A percentile compares a stretch with the other conserved stretches of the same genome.
These are phyloP conservation scores for Melanotaenia trifasciata DNA, from an alignment of 2,797 vertebrate genomes.

Conservation along the genomic window DNA sequence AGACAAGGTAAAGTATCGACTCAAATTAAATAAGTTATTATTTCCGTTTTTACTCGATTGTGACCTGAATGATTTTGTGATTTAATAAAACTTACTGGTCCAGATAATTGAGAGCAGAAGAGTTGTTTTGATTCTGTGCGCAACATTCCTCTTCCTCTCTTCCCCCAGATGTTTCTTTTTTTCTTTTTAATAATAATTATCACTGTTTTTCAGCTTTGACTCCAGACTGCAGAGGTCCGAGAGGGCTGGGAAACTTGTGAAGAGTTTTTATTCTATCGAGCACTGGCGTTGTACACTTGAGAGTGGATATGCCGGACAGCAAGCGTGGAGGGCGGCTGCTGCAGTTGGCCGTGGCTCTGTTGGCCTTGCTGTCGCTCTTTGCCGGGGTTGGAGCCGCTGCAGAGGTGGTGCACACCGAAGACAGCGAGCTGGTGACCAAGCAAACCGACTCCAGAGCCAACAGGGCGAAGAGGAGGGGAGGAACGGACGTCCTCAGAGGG, in stretches of 20 bases:
- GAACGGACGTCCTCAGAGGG: slow-evolving; percentile 94
- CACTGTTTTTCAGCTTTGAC: slow-evolving; percentile 75
- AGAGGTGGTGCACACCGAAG: slow-evolving; percentile 69
- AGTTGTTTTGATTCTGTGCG: slow-evolving; percentile 42
- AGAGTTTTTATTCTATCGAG: slow-evolving; percentile 23
- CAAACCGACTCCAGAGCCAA: slow-evolving; percentile 85
- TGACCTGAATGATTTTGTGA: slow-evolving; percentile 2
- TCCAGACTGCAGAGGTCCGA: slow-evolving; percentile 62
- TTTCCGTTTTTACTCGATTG: slow-evolving; percentile 18
- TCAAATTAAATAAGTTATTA: not conserved
- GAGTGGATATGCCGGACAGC: slow-evolving; percentile 76
- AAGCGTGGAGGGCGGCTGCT: slow-evolving; percentile 85
- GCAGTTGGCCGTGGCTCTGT: slow-evolving; percentile 86
- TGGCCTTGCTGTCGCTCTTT: slow-evolving; percentile 82
- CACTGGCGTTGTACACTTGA: slow-evolving; percentile 59
- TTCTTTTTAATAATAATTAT: not conserved
- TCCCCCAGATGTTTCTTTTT: slow-evolving; percentile 1
- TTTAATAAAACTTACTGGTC: slow-evolving; percentile 4
- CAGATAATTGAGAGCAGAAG: slow-evolving; percentile 7
- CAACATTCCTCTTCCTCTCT: slow-evolving; percentile 35
- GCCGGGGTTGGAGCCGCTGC: slow-evolving; percentile 72
- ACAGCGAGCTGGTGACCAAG: slow-evolving; percentile 75
- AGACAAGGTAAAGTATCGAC: slow-evolving; percentile 71
- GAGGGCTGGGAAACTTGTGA: slow-evolving; percentile 36
- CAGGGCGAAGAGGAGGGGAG: slow-evolving; percentile 92